Evolutionary conservation across 23 tunicate genomes (phyloP), one percentile per base, ranked within the genome.

Genomic region (Clavelina lepadiformis): DNA sequence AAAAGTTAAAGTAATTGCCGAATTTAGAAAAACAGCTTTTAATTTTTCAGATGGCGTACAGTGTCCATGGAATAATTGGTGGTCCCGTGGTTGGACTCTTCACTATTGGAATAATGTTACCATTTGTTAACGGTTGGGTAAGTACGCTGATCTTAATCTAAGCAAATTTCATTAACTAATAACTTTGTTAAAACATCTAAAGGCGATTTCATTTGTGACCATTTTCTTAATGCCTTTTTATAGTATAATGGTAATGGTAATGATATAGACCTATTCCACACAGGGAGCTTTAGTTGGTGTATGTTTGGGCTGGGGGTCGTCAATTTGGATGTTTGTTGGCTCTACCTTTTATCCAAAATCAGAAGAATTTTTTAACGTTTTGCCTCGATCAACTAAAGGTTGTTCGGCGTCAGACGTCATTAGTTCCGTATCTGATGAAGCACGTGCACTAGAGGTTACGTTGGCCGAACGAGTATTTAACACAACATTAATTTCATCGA

Each of bases 81-180:
- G 97, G 97, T 5, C 83, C 89, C 0, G 82, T 89, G 33, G 97
- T 89, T 49, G 97, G 97, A 3, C 45, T 89, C 28, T 89, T 89
- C 51, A 74, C 97, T n/a, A 32, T 89, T 57, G 97, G 97, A 68
- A 62, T 89, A 34, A 18, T 89, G 68, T 56, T 81, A 61, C 97
- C 97, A 33, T 81, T 81, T 62, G 69, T 62, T 0, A 89, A 89
- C 52, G 59, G 58, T 7, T 69, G 79, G 73, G 97, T 89, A 47
- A 75, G 97, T 62, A 3, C 49, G n/a, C n/a, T n/a, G n/a, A n/a
- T n/a, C n/a, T n/a, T n/a, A n/a, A n/a, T n/a, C n/a, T n/a, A n/a
- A n/a, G n/a, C n/a, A n/a, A n/a, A n/a, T n/a, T n/a, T n/a, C n/a
- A n/a, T n/a, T n/a, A n/a, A n/a, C n/a, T n/a, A n/a, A n/a, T n/a